Evolutionary conservation across 2,113 vertebrate genomes (phyloP).

Genomic region (Muntiacus muntjak): DNA sequence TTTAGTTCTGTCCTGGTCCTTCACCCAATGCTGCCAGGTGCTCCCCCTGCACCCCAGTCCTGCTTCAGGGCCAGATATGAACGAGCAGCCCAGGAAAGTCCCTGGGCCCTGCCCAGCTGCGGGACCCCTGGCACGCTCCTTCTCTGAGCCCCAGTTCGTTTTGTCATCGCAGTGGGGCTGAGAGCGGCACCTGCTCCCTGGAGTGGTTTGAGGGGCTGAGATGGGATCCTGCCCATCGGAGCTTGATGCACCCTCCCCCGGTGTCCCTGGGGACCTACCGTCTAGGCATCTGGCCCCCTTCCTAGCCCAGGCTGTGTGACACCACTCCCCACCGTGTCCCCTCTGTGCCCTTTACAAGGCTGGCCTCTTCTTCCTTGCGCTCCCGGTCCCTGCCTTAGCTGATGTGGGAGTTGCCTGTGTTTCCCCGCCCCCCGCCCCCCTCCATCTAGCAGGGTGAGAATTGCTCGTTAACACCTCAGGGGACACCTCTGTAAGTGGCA

Average conservation of each 20-base stretch:
- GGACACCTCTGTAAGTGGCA: background rate
- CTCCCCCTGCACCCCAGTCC: too few relatives aligned
- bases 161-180: background rate
- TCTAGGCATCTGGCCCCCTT: background rate
- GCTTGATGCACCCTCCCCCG: fast-evolving
- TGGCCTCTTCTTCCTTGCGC: background rate
- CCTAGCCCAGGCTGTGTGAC: background rate
- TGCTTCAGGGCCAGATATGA: fast-evolving
- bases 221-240: fast-evolving
- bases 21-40: background rate
- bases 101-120: too few relatives aligned
- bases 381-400: background rate
- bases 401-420: background rate
- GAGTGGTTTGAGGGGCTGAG: background rate
- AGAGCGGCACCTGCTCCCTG: fast-evolving
- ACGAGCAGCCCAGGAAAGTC: background rate
- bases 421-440: too few relatives aligned
- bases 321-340: fast-evolving
- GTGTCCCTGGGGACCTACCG: background rate
- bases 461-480: background rate
- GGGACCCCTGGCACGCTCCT: background rate
- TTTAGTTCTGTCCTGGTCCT: background rate
- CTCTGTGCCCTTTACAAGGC: background rate
- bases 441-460: background rate
- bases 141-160: background rate